These are phyloP conservation scores for Ophion ventricosus DNA, from an alignment of 2,888 invertebrate species.

Conservation along the genomic window DNA sequence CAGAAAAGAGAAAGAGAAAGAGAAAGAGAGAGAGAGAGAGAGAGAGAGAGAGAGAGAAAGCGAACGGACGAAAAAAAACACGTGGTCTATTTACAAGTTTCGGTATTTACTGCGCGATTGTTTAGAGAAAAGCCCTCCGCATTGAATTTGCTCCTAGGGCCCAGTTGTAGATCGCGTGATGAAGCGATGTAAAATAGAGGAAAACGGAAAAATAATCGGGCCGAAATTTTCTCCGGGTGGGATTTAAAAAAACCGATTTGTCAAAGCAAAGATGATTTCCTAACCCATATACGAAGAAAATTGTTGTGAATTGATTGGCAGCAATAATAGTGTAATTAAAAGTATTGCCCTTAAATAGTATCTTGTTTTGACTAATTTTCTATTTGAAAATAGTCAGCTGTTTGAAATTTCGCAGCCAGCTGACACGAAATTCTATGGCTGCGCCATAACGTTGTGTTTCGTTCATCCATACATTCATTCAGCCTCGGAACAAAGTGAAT, in stretches of 20 bases:
- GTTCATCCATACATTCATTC: neutral
- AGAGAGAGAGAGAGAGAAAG: conserved; percentile 17
- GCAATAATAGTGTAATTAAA: conserved; percentile 2
- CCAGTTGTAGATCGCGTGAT: neutral
- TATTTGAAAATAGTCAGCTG: neutral
- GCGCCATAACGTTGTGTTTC: neutral
- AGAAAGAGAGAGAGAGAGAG: conserved; percentile 7
- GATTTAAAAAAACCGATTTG: neutral
- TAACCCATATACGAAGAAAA: neutral
- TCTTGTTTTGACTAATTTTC: neutral
- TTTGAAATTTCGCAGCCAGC: conserved; percentile 9
- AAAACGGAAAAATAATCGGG: neutral
- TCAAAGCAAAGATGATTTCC: neutral
- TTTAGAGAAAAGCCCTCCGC: conserved; percentile 49
- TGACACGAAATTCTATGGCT: neutral
- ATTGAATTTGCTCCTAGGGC: conserved; percentile 57
- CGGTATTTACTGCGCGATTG: conserved; percentile 66
- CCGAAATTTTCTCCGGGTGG: neutral
- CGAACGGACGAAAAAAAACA: conserved; percentile 52
- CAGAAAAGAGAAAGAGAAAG: neutral
- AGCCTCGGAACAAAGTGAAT: conserved; percentile 3
- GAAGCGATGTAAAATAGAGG: too few species aligned
- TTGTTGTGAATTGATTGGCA: conserved; percentile 13
- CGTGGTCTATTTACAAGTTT: conserved; percentile 70
- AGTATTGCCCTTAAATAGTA: conserved; percentile 10